Percentiles rank a stretch among this genome's conserved stretches.
Conservation (phyloP, 2,888 invertebrate genomes). For the Calameuta filiformis region DNA sequence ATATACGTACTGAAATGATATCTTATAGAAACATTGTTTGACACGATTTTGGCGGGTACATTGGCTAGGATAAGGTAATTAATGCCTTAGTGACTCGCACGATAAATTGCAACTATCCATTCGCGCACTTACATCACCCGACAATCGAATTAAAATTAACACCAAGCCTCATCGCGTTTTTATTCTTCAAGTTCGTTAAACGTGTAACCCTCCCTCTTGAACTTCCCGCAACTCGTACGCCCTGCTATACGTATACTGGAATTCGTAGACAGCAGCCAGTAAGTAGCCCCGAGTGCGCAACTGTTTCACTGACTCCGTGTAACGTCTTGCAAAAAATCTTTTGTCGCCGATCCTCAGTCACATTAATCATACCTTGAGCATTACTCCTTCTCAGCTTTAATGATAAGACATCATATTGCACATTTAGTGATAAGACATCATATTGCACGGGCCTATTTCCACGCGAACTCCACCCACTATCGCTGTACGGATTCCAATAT, state of each 20-base stretch:
- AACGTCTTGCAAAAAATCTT: too few relatives aligned
- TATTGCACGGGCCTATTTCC: too few relatives aligned
- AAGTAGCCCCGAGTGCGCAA: too few relatives aligned
- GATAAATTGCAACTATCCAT: conserved; percentile 42
- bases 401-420: too few relatives aligned
- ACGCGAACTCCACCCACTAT: too few relatives aligned
- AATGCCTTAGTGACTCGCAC: conserved; percentile 38
- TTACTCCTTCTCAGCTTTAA: too few relatives aligned
- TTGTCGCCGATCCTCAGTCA: too few relatives aligned
- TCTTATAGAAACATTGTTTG: conserved; percentile 55
- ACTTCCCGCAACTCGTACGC: not conserved
- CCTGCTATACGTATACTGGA: conserved; percentile 8
- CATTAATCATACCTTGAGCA: too few relatives aligned
- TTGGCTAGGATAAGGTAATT: conserved; percentile 46
- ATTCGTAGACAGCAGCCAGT: too few relatives aligned
- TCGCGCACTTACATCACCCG: conserved; percentile 33
- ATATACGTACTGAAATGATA: conserved; percentile 35
- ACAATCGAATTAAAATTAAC: conserved; percentile 48
- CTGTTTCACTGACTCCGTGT: too few relatives aligned
- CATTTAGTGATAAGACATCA: too few relatives aligned
- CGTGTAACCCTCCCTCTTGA: not conserved
- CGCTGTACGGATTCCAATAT: too few relatives aligned
- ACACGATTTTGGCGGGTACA: conserved; percentile 54
- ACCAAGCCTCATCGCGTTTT: conserved; percentile 41
- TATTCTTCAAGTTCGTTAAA: conserved; percentile 29